phyloP scores from a whole-genome alignment of 2,888 invertebrate species.

The Eristalis tenax region DNA sequence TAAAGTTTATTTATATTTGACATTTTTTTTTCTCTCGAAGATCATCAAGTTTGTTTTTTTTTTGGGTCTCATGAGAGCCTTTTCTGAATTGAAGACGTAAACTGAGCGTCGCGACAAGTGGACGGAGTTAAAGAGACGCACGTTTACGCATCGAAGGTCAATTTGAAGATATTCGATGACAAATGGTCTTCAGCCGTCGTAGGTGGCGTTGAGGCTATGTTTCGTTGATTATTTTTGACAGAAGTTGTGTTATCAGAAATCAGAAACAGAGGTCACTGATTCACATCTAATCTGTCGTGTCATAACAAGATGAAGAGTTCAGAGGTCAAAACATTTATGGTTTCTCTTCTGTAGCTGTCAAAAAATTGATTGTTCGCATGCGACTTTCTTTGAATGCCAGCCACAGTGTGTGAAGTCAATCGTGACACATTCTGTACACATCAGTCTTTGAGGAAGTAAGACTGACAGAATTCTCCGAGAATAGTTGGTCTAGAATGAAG shows the following conservation, averaged over 20 bases:
- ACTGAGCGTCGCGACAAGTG: background rate
- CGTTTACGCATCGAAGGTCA: background rate
- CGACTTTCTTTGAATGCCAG: background rate
- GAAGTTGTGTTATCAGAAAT: too few species aligned
- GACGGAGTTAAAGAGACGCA: background rate
- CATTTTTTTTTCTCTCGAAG: background rate
- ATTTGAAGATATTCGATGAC: background rate
- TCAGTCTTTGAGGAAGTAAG: background rate
- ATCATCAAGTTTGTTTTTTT: background rate
- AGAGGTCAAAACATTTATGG: background rate
- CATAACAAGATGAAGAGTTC: background rate
- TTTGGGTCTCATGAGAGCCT: background rate
- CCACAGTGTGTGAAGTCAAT: background rate
- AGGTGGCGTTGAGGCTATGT: background rate
- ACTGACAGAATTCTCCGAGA: background rate
- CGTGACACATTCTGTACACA: background rate
- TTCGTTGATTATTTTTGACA: background rate
- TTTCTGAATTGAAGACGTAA: background rate
- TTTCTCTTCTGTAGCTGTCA: background rate
- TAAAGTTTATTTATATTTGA: constrained; percentile 13
- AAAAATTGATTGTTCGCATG: background rate
- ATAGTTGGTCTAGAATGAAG: background rate
- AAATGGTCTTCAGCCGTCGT: background rate
- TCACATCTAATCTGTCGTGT: background rate
- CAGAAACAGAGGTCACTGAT: too few species aligned